A percentile compares a stretch with the other conserved stretches of the same genome.
Evolutionary conservation across 2,113 vertebrate species (phyloP).

Genomic region (Prinia subflava): DNA sequence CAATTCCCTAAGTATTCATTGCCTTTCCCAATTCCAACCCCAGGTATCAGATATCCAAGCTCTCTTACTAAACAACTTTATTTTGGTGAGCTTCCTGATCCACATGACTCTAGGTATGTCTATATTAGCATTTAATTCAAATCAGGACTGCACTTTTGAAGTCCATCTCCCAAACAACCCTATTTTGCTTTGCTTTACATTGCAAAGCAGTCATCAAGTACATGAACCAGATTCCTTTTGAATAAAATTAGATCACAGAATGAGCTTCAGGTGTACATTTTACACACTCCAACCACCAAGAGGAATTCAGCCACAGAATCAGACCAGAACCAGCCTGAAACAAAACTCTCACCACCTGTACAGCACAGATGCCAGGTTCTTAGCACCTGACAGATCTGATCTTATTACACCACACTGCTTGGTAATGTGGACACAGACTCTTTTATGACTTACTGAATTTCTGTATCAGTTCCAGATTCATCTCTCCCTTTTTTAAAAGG

Average conservation of each 20-base stretch:
- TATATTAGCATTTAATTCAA: background rate
- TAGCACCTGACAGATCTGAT: background rate
- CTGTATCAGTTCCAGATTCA: background rate
- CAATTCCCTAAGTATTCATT: background rate
- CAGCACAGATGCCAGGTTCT: background rate
- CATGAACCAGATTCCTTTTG: background rate
- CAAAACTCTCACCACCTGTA: background rate
- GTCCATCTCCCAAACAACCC: background rate
- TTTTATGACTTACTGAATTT: background rate
- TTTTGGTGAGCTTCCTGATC: background rate
- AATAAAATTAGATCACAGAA: background rate
- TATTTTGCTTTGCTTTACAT: conserved; percentile 1
- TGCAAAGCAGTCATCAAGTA: background rate
- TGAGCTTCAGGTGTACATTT: background rate
- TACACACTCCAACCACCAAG: background rate
- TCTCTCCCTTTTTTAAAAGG: background rate
- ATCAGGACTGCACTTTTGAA: background rate
- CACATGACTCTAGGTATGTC: background rate
- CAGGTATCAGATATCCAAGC: background rate
- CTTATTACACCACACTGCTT: background rate
- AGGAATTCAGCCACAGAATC: background rate
- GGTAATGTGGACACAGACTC: background rate
- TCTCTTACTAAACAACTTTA: background rate
- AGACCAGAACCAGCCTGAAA: background rate
- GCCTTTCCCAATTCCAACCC: background rate